These are phyloP conservation scores for Pocillopora verrucosa DNA, from an alignment of 64 coral and sea anemone species.

Conservation along the genomic window DNA sequence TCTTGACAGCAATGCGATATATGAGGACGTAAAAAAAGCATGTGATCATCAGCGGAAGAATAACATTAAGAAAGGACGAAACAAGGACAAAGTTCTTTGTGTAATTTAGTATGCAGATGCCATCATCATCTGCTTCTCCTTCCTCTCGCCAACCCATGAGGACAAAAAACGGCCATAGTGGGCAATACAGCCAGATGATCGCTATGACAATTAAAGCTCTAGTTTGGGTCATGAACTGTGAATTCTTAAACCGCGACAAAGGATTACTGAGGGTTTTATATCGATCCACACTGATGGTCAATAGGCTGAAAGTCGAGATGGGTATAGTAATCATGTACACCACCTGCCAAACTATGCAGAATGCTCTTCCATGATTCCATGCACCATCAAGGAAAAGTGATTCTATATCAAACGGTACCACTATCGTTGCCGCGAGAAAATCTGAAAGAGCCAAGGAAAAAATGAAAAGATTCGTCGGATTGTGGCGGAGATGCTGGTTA, in stretches of 20 bases:
- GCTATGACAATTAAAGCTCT: slow-evolving; percentile 37
- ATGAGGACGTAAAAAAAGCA: slow-evolving; percentile 20
- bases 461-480: slow-evolving; percentile 48
- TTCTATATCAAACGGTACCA: slow-evolving; percentile 76
- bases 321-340: slow-evolving; percentile 79
- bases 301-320: slow-evolving; percentile 76
- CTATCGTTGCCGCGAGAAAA: slow-evolving; percentile 37
- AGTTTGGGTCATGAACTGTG: slow-evolving; percentile 53
- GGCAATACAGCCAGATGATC: slow-evolving; percentile 70
- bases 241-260: slow-evolving; percentile 35
- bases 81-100: neutral
- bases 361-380: slow-evolving; percentile 62
- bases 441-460: slow-evolving; percentile 64
- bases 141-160: slow-evolving; percentile 70
- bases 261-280: slow-evolving; percentile 73
- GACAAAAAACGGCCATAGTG: slow-evolving; percentile 63
- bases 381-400: slow-evolving; percentile 7
- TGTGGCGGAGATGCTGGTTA: slow-evolving; percentile 24
- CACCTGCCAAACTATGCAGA: slow-evolving; percentile 58
- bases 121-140: neutral
- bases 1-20: slow-evolving; percentile 5
- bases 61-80: neutral
- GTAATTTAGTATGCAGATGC: neutral
- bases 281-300: slow-evolving; percentile 83
- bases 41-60: neutral